Evolutionary conservation across 92 coral and sea anemone genomes (phyloP).

Genomic region (Zoanthus sansibaricus): DNA sequence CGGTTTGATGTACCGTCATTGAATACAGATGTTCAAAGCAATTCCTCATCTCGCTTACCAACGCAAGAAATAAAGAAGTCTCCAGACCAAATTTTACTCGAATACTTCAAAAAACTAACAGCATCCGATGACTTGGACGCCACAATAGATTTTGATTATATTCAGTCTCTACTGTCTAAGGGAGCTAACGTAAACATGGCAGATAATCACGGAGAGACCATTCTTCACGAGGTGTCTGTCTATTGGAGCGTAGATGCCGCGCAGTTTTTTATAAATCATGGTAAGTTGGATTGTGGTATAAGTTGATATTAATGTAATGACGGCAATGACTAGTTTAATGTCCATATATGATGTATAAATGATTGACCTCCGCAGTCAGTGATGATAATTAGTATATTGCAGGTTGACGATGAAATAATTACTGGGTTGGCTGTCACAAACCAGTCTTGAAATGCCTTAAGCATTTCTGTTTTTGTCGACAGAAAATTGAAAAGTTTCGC

Average conservation of each 20-base stretch:
- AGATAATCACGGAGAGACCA: slow-evolving; percentile 19
- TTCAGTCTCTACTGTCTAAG: slow-evolving; percentile 10
- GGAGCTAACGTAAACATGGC: slow-evolving; percentile 26
- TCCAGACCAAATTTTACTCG: slow-evolving; percentile 13
- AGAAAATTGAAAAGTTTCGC: too few relatives aligned
- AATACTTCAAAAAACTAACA: slow-evolving; percentile 24
- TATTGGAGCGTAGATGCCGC: slow-evolving; percentile 38
- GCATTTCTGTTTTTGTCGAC: too few relatives aligned
- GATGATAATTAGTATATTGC: too few relatives aligned
- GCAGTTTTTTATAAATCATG: slow-evolving; percentile 15
- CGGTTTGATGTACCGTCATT: not conserved
- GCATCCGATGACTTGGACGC: slow-evolving; percentile 36
- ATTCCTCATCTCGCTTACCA: not conserved
- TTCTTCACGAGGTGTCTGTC: slow-evolving; percentile 33
- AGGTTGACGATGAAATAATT: too few relatives aligned
- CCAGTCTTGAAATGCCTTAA: too few relatives aligned
- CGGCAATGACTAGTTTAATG: too few relatives aligned
- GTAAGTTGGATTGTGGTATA: not conserved
- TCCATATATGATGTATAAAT: too few relatives aligned
- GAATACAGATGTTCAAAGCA: not conserved
- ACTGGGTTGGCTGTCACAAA: too few relatives aligned
- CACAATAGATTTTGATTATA: slow-evolving; percentile 33
- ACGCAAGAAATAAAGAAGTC: not conserved
- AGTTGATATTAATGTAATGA: too few relatives aligned
- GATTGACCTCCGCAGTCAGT: too few relatives aligned